phyloP scores from a whole-genome alignment of 2,888 invertebrate genomes.

The Spicauda simplicius region DNA sequence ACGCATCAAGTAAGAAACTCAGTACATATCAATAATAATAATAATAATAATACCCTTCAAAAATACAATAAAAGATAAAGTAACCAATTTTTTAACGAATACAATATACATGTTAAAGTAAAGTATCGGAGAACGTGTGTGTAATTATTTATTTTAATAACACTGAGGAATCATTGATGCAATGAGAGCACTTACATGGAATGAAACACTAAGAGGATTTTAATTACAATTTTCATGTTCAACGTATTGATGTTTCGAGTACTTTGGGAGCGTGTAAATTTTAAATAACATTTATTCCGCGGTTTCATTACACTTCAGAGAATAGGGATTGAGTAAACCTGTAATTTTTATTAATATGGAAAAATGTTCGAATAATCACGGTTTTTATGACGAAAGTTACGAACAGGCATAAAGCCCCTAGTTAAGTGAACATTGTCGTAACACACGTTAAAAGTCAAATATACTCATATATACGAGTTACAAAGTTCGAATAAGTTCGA shows the following conservation, averaged over 20 bases:
- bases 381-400: too few species aligned
- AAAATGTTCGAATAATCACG: background rate
- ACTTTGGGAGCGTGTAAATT: conserved; percentile 13
- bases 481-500: too few species aligned
- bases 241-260: conserved; percentile 29
- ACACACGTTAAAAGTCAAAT: too few species aligned
- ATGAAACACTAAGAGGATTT: conserved; percentile 31
- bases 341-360: background rate
- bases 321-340: conserved; percentile 2
- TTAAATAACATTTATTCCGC: conserved; percentile 29
- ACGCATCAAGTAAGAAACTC: too few species aligned
- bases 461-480: too few species aligned
- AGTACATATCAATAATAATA: too few species aligned
- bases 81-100: background rate
- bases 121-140: background rate
- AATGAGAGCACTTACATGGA: conserved; percentile 28
- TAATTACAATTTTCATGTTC: conserved; percentile 30
- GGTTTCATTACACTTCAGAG: conserved; percentile 9
- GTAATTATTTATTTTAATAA: conserved; percentile 31
- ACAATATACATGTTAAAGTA: background rate
- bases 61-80: too few species aligned
- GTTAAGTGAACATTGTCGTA: too few species aligned
- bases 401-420: too few species aligned
- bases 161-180: conserved; percentile 17
- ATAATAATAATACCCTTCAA: too few species aligned